Conservation (phyloP, 2,797 vertebrate species). For the Novumbra hubbsi region DNA sequence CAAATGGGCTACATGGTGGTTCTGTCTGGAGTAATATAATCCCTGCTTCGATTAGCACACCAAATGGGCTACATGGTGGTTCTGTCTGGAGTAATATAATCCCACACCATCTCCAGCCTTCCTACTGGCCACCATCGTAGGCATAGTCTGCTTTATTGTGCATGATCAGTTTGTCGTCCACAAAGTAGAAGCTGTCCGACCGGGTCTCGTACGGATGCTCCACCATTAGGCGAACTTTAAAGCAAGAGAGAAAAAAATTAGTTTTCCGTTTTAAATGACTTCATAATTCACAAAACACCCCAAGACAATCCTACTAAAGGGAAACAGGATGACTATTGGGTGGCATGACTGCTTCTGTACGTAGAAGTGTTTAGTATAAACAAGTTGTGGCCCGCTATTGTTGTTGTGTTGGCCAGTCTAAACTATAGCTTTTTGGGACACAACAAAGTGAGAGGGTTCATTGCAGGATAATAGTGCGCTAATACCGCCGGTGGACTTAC, state of each 20-base stretch:
- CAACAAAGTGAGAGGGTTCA: not conserved
- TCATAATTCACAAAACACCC: not conserved
- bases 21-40: too few relatives aligned
- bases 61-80: too few relatives aligned
- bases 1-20: too few relatives aligned
- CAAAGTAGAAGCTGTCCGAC: constrained; percentile 99
- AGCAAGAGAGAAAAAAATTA: constrained; percentile 8
- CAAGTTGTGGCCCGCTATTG: not conserved
- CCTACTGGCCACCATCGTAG: constrained; percentile 93
- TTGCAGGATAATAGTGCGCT: not conserved
- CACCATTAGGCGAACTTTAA: constrained; percentile 92
- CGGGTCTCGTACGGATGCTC: constrained; percentile 94
- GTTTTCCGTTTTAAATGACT: not conserved
- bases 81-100: too few relatives aligned
- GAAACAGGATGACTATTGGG: not conserved
- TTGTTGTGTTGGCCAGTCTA: constrained; percentile 1
- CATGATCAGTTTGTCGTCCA: constrained; percentile 99
- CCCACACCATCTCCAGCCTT: constrained; percentile 16
- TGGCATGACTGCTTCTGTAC: not conserved
- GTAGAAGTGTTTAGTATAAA: not conserved
- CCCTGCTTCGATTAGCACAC: too few relatives aligned
- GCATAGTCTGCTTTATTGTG: constrained; percentile 99
- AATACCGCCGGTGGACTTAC: constrained; percentile 73
- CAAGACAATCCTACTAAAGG: not conserved
- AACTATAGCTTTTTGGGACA: not conserved